Conservation (phyloP, 2,797 vertebrate species). For the Girardinus metallicus region DNA sequence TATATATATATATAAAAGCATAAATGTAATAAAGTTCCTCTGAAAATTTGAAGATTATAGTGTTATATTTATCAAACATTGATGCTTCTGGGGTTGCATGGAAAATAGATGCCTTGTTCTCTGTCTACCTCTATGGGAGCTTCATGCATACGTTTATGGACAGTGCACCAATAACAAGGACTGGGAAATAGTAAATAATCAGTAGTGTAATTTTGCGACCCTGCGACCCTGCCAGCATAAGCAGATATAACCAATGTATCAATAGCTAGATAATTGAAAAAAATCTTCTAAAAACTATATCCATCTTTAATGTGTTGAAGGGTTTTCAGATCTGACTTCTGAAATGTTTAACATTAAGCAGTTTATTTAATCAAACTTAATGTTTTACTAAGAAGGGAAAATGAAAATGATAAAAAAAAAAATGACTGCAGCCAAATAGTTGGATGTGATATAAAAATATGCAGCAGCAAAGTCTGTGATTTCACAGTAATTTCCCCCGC, state of each 20-base stretch:
- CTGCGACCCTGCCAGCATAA: not conserved
- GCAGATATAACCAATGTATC: not conserved
- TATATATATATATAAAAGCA: too few species aligned
- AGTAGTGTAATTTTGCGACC: not conserved
- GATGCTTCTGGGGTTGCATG: not conserved
- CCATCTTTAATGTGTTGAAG: conserved; percentile 28
- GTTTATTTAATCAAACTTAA: conserved; percentile 33
- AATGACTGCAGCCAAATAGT: conserved; percentile 34
- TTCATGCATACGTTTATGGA: not conserved
- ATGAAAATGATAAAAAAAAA: conserved; percentile 38
- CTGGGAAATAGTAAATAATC: not conserved
- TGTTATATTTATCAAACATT: not conserved
- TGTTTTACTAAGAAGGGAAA: conserved; percentile 31
- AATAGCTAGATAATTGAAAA: not conserved
- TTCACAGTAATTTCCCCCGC: conserved; percentile 19
- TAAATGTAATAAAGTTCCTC: not conserved
- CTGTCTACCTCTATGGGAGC: not conserved
- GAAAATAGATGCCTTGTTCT: not conserved
- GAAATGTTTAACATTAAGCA: conserved; percentile 43
- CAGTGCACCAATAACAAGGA: not conserved
- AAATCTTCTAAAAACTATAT: conserved; percentile 29
- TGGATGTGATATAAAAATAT: conserved; percentile 31
- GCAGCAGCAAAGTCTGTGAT: conserved; percentile 25
- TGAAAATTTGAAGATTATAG: not conserved
- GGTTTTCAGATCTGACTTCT: conserved; percentile 26